phyloP scores from a whole-genome alignment of 2,888 invertebrate genomes.

The Sarcophaga carnaria region DNA sequence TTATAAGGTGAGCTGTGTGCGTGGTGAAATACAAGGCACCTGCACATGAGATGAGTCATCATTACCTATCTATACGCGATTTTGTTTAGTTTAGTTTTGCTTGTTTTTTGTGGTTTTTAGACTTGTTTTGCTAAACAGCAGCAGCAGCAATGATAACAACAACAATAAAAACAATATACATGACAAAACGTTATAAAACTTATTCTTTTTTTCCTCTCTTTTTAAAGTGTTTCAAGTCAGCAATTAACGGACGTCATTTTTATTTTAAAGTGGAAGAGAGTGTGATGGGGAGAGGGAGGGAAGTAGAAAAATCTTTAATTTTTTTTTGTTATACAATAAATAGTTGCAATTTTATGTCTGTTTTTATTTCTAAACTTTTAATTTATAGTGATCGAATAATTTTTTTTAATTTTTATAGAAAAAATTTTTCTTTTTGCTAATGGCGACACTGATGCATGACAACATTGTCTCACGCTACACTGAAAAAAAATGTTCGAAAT shows the following conservation, averaged over 20 bases:
- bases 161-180: slow-evolving; percentile 28
- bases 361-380: neutral
- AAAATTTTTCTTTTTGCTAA: too few relatives aligned
- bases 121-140: neutral
- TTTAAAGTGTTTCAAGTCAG: slow-evolving; percentile 58
- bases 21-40: slow-evolving; percentile 45
- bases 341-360: neutral
- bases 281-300: too few relatives aligned
- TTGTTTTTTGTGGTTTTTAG: slow-evolving; percentile 40
- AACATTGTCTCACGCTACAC: slow-evolving; percentile 18
- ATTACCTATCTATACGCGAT: slow-evolving; percentile 44
- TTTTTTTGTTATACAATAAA: neutral
- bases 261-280: slow-evolving; percentile 61
- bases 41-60: slow-evolving; percentile 60
- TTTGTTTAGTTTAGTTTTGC: slow-evolving; percentile 30
- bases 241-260: slow-evolving; percentile 66
- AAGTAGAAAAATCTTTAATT: slow-evolving; percentile 36
- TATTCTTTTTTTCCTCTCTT: slow-evolving; percentile 38
- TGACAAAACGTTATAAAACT: slow-evolving; percentile 47
- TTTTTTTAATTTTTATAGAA: too few relatives aligned
- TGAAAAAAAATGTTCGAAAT: slow-evolving; percentile 19
- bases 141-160: slow-evolving; percentile 1
- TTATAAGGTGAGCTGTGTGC: neutral
- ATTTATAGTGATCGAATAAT: too few relatives aligned
- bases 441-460: neutral